Base-by-base conservation (phyloP, 2,113 vertebrate genomes). In the Ceuthmochares aereus region DNA sequence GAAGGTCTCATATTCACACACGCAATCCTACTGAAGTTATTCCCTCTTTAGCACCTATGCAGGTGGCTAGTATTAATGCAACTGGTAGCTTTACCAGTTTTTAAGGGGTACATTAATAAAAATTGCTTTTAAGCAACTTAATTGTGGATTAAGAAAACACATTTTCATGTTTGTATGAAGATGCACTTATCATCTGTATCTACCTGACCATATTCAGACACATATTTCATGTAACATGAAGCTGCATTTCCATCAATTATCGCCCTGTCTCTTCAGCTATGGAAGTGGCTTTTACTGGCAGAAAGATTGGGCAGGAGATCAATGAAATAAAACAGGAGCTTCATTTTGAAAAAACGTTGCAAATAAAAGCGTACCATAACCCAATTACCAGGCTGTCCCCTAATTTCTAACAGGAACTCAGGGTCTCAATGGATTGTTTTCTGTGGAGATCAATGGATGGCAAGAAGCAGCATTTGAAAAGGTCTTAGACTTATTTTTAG, bases 281-380 rank as follows among this genome's bases (percentile, higher is more conserved):
- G 2, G 47, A 59, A 37, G 22, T 56, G 60, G 67, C 67, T 92
- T 69, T 79, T 79, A 79, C 81, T 60, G 78, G 74, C 49, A 69
- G 70, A 89, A 74, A 82, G 87, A 95, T 51, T 1, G 0, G 83
- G 52, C 51, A 73, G 51, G 30, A 2, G 8, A 95, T 96, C 94
- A 84, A 77, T 86, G 83, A 70, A 97, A 86, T 72, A 93, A 83
- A 70, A 69, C 64, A 92, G 54, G 62, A 62, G 62, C 88, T 97
- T 95, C 52, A n/a, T 62, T 72, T 73, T 78, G 76, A 95, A 93
- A 86, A 89, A 84, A 67, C 78, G 64, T 47, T 81, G 64, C 68
- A 92, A 91, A 83, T 70, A 91, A 95, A 88, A 90, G 54, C 5
- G 32, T 18, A 74, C 69, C 93, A 93, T 90, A 87, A 94, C 72